Evolutionary conservation across 2,888 invertebrate species (phyloP).

Genomic region (Synanthedon formicaeformis): DNA sequence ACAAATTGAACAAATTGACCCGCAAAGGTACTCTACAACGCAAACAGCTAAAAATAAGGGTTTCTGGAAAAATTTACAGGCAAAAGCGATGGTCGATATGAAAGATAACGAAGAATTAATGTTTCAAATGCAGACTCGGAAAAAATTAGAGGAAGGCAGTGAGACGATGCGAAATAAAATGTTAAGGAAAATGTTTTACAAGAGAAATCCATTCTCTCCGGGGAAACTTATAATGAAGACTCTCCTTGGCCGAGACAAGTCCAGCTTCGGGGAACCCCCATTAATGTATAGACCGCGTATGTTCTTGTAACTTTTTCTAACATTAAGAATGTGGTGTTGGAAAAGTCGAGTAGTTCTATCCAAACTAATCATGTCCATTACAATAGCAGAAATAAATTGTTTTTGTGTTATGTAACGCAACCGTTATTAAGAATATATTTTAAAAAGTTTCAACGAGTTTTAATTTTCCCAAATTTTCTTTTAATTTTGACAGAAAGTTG

Average conservation of each 20-base stretch:
- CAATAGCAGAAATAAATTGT: not conserved
- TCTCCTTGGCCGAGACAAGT: conserved; percentile 43
- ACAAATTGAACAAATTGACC: not conserved
- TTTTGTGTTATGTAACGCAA: conserved; percentile 5
- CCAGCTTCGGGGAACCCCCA: conserved; percentile 37
- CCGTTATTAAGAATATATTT: conserved; percentile 16
- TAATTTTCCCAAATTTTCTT: too few relatives aligned
- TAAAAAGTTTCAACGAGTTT: conserved; percentile 1
- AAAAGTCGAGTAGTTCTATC: too few relatives aligned
- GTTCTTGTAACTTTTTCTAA: conserved; percentile 24
- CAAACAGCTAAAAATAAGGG: conserved; percentile 13
- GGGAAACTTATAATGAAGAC: conserved; percentile 44
- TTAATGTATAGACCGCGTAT: conserved; percentile 30
- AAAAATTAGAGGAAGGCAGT: conserved; percentile 37
- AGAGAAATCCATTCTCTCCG: conserved; percentile 53
- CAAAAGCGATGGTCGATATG: conserved; percentile 16
- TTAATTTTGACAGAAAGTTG: too few relatives aligned
- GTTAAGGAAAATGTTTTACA: conserved; percentile 47
- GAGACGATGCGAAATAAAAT: conserved; percentile 40
- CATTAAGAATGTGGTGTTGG: too few relatives aligned
- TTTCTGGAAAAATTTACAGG: conserved; percentile 36
- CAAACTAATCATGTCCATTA: too few relatives aligned
- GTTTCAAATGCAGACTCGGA: conserved; percentile 33
- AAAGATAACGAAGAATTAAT: conserved; percentile 19
- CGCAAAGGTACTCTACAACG: conserved; percentile 19